Conservation (phyloP, 2,888 invertebrate species). For the Polylopha cassiicola region DNA sequence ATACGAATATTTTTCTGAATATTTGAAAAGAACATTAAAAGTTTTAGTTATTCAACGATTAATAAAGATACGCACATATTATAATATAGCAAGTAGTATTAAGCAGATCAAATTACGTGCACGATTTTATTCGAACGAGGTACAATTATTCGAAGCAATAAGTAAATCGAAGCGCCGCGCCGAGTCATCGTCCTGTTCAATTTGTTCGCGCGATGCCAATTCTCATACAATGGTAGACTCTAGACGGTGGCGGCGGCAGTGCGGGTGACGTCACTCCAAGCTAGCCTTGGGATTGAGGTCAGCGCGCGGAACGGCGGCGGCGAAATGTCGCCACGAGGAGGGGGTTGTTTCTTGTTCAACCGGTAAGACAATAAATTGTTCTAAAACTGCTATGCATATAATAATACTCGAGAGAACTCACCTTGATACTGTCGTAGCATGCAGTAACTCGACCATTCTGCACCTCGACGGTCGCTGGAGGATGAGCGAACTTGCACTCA, state of each 20-base stretch:
- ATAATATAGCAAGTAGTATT: too few relatives aligned
- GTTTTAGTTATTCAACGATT: too few relatives aligned
- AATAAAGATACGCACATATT: too few relatives aligned
- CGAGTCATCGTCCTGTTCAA: conserved; percentile 62
- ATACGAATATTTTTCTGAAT: too few relatives aligned
- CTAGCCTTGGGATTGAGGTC: conserved; percentile 72
- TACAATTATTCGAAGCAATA: conserved; percentile 22
- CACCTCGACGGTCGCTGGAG: conserved; percentile 99
- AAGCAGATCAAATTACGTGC: not conserved
- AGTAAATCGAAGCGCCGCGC: conserved; percentile 31
- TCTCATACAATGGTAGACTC: conserved; percentile 62
- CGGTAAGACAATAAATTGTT: conserved; percentile 39
- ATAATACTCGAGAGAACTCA: too few relatives aligned
- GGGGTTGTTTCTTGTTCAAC: conserved; percentile 44
- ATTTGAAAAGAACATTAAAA: too few relatives aligned
- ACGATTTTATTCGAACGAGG: not conserved
- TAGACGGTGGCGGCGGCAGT: conserved; percentile 42
- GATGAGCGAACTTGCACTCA: conserved; percentile 99
- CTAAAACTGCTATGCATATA: too few relatives aligned
- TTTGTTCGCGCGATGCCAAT: conserved; percentile 61
- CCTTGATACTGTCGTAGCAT: conserved; percentile 99
- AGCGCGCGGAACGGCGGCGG: conserved; percentile 60
- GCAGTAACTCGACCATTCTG: conserved; percentile 99
- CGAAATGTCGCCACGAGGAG: conserved; percentile 62
- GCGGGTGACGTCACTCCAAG: conserved; percentile 65